These are phyloP conservation scores for Clarias platycephalus DNA, from an alignment of 2,797 vertebrate species.

Conservation along the genomic window DNA sequence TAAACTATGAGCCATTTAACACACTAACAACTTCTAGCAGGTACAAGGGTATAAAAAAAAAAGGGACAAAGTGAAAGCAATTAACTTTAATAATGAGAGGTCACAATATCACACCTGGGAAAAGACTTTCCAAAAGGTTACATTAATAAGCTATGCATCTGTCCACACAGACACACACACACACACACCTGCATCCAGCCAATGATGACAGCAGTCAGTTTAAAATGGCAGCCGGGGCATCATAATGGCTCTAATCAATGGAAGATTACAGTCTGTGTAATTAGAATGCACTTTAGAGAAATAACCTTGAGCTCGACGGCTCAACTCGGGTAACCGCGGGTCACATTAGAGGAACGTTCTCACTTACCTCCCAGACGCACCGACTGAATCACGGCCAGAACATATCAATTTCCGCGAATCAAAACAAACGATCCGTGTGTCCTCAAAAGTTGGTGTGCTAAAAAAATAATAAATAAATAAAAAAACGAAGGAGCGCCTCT, in stretches of 20 bases:
- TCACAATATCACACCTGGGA: slow-evolving; percentile 19
- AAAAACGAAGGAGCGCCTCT: background rate
- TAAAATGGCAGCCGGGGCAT: slow-evolving; percentile 37
- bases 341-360: slow-evolving; percentile 39
- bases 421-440: slow-evolving; percentile 19
- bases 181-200: background rate
- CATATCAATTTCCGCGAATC: slow-evolving; percentile 3
- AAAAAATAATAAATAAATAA: no score
- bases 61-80: slow-evolving; percentile 2
- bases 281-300: slow-evolving; percentile 39
- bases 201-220: slow-evolving; percentile 10
- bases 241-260: slow-evolving; percentile 50
- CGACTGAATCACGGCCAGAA: slow-evolving; percentile 21
- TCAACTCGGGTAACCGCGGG: slow-evolving; percentile 18
- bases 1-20: slow-evolving; percentile 11
- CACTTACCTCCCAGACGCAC: slow-evolving; percentile 10
- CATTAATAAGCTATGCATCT: background rate
- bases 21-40: slow-evolving; percentile 7
- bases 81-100: slow-evolving; percentile 25
- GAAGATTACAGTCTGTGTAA: slow-evolving; percentile 41
- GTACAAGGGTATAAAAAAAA: background rate
- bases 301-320: slow-evolving; percentile 47
- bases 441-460: background rate
- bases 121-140: slow-evolving; percentile 25
- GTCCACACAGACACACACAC: background rate